Base-by-base conservation (phyloP, 2,797 vertebrate species). In the Parambassis ranga region DNA sequence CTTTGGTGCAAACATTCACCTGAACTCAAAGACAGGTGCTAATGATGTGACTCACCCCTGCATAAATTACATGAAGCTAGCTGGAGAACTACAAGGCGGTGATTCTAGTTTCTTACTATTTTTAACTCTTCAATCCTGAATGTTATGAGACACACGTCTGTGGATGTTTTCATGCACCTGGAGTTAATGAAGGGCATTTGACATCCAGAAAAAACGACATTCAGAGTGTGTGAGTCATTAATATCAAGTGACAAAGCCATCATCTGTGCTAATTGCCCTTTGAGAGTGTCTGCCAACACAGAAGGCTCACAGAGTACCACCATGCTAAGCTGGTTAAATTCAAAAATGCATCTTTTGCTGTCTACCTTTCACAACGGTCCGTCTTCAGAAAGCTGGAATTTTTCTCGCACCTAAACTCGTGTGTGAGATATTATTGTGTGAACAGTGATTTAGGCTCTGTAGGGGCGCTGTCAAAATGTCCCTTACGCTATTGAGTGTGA, bases 181-280 rank as follows among this genome's bases (percentile, higher is more conserved):
- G 13, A 31, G 24, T 37, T 26, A 23, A 36, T 36, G 3, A 37
- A 47, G 26, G 24, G 64, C 8, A 7, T 37, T 36, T 52, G 15
- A 55, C 44, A 32, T 41, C 18, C 23, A 52, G 16, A 42, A 58
- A 57, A 24, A 51, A 23, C 14, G 18, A 13, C 23, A 18, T 39
- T 33, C 6, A 32, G 1, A 9, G 4, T 10, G 4, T 27, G 26
- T 46, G 28, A 37, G 15, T 66, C 15, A 19, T 16, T 26, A 9
- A 65, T 65, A 23, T 15, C 32, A 20, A 31, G 4, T n/a, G 38
- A 46, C 23, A 16, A 36, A 50, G 30, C 15, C 37, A 35, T 71
- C 32, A 39, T 63, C 20, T 13, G 46, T 43, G 16, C 2, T 36
- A 61, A 60, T 49, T 22, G 19, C n/a, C 7, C 44, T 10, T 27